Conservation (phyloP, 2,797 vertebrate species). For the Sphenopsis melanotis region DNA sequence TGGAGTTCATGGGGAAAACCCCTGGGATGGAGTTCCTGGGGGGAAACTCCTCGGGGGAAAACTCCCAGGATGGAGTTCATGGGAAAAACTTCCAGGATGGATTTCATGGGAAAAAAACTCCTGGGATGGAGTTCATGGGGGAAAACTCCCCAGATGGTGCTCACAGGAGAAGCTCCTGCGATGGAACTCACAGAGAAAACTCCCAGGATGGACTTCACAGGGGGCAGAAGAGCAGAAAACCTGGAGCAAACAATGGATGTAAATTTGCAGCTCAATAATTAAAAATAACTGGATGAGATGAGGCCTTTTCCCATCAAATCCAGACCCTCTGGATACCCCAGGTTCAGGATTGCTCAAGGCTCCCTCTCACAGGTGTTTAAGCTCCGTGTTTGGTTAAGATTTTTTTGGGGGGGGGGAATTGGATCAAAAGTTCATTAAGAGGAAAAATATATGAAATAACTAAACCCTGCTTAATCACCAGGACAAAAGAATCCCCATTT, state of each 20-base stretch:
- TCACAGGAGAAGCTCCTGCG: not conserved
- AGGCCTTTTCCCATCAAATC: not conserved
- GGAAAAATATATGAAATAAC: not conserved
- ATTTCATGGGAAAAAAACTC: no score
- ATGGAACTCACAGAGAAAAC: not conserved
- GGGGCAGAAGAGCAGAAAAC: not conserved
- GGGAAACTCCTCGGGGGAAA: fast-evolving
- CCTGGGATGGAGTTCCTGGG: not conserved
- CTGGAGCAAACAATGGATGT: not conserved
- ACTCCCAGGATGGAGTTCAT: no score
- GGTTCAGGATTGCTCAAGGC: not conserved
- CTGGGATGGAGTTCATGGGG: no score
- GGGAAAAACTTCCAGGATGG: not conserved
- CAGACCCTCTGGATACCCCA: no score
- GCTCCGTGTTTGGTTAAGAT: not conserved
- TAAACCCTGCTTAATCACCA: conserved; percentile 37
- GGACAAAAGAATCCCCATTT: conserved; percentile 42
- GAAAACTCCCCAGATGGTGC: not conserved
- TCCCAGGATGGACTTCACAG: fast-evolving
- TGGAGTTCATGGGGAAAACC: fast-evolving
- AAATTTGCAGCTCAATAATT: not conserved
- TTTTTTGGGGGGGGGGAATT: fast-evolving
- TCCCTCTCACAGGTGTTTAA: not conserved
- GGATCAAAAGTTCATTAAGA: conserved; percentile 7
- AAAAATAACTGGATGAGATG: not conserved